Conservation (phyloP, 2,113 vertebrate genomes). For the Columbina picui region DNA sequence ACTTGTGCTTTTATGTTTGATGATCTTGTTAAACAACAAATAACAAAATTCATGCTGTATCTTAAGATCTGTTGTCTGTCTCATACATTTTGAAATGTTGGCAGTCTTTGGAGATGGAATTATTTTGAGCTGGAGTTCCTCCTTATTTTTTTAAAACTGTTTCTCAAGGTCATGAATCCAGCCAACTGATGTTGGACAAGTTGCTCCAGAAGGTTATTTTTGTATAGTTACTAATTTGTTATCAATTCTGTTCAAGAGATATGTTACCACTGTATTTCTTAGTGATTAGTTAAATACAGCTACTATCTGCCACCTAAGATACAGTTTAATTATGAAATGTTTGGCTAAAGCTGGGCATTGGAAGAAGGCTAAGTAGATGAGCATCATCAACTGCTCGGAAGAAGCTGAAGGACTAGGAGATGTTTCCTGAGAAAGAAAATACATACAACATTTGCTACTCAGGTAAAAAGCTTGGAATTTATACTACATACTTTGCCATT, state of each 20-base stretch:
- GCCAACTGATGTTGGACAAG: background rate
- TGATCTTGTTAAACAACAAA: constrained; percentile 23
- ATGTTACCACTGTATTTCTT: background rate
- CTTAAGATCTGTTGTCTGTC: constrained; percentile 42
- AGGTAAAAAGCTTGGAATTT: background rate
- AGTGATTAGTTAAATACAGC: background rate
- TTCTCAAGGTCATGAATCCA: background rate
- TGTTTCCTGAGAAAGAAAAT: background rate
- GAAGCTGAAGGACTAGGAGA: background rate
- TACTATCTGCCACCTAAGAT: background rate
- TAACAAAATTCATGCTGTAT: constrained; percentile 25
- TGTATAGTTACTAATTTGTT: background rate
- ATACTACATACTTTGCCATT: background rate
- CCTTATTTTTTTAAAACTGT: background rate
- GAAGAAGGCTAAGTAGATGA: background rate
- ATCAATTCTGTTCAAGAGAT: background rate
- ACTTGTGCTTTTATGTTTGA: constrained; percentile 47
- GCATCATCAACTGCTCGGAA: background rate
- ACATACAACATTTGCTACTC: background rate
- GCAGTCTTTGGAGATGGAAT: background rate
- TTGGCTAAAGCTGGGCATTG: background rate
- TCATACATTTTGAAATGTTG: constrained; percentile 37
- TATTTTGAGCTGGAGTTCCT: background rate
- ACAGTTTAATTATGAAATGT: background rate
- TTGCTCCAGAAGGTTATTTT: background rate